These are phyloP conservation scores for Artibeus lituratus DNA, from an alignment of 2,797 vertebrate genomes.

Conservation along the genomic window DNA sequence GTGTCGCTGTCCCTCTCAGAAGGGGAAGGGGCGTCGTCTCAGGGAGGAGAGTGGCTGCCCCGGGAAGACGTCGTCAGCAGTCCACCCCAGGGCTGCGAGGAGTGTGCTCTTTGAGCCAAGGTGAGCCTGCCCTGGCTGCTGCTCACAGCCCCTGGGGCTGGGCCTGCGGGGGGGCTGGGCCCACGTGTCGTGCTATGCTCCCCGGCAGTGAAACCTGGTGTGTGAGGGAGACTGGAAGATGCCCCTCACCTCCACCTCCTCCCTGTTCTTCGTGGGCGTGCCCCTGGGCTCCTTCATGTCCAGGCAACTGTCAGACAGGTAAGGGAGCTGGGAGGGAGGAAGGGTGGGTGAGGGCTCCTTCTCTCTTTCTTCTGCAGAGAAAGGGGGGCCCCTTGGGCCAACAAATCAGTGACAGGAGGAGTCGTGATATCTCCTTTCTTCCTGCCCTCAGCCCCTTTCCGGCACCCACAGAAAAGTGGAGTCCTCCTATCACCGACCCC, in stretches of 20 bases:
- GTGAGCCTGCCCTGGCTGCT: neutral
- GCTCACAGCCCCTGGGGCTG: neutral
- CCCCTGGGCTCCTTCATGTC: conserved; percentile 91
- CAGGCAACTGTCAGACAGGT: conserved; percentile 96
- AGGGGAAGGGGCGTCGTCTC: neutral
- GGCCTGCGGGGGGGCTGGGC: neutral
- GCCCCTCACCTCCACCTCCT: conserved; percentile 90
- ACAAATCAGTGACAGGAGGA: neutral
- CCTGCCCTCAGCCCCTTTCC: neutral
- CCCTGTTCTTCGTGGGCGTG: conserved; percentile 90
- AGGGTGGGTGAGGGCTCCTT: neutral
- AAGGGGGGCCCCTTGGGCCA: neutral
- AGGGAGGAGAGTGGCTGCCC: neutral
- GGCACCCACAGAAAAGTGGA: neutral
- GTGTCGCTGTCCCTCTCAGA: neutral
- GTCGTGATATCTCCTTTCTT: neutral
- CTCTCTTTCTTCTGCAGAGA: neutral
- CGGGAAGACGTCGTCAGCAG: neutral
- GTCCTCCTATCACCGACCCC: neutral
- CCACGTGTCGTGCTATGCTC: neutral
- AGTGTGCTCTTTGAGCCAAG: neutral
- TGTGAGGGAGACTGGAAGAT: conserved; percentile 92
- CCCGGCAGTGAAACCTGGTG: conserved; percentile 92
- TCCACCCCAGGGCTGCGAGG: neutral
- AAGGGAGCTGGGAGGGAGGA: conserved; percentile 1